Conservation (phyloP, 2,113 vertebrate species). For the Hemibagrus wyckioides region DNA sequence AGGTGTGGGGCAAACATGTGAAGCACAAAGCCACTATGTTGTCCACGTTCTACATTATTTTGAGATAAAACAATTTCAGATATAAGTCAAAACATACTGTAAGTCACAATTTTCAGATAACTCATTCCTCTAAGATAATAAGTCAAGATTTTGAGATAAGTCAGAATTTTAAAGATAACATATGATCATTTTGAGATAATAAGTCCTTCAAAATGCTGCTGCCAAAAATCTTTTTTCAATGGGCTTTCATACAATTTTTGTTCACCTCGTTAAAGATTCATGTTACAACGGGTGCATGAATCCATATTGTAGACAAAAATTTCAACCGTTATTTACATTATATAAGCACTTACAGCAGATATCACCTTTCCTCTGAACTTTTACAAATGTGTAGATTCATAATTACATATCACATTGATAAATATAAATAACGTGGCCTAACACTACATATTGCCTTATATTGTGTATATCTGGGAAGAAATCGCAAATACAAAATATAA, state of each 20-base stretch:
- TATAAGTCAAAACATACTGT: background rate
- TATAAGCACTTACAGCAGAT: background rate
- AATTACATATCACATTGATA: conserved; percentile 1
- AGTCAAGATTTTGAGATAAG: background rate
- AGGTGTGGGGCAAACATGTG: no score
- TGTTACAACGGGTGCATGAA: background rate
- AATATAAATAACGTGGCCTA: background rate
- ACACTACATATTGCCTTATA: background rate
- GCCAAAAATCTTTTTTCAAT: background rate
- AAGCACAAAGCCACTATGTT: no score
- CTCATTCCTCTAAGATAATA: background rate
- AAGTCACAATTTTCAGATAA: background rate
- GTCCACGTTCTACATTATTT: background rate
- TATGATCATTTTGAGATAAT: background rate
- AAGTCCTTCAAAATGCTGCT: background rate
- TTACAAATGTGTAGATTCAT: conserved; percentile 16
- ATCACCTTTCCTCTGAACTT: background rate
- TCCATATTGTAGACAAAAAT: background rate
- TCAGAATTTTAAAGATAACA: background rate
- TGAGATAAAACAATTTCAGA: background rate
- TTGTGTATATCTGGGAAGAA: background rate
- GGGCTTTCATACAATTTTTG: background rate
- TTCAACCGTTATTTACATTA: conserved; percentile 17
- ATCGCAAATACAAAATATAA: conserved; percentile 23
- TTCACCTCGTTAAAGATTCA: background rate